Evolutionary conservation across 2,113 vertebrate species (phyloP), one percentile per base, ranked within the genome.

Genomic region (Bubo bubo): DNA sequence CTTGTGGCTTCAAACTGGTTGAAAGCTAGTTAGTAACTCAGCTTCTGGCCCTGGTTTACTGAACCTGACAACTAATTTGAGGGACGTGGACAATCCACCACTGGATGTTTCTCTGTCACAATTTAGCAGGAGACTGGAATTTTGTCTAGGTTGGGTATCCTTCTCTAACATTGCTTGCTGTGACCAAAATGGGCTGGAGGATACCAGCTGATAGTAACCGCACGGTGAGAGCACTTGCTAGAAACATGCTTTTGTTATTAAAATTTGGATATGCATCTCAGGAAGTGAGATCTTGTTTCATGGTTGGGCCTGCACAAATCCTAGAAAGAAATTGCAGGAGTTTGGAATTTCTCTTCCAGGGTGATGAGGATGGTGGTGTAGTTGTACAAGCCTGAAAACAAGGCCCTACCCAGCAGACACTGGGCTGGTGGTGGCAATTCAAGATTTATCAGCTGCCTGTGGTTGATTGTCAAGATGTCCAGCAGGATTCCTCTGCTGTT

Each of bases 381-480:
- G 79, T 84, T 92, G 66, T n/a, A 73, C 68, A 68, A 68, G 53
- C 30, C 56, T 60, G 43, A 59, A 66, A 82, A 71, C 62, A 88
- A 79, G 21, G 63, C 79, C 85, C 39, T 72, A 23, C 92, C 64
- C 79, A 92, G 34, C 63, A 94, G 82, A 75, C 50, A 30, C n/a
- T 75, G 70, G 49, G n/a, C 76, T 93, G 22, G 52, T 83, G 50
- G 76, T 95, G 53, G 87, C 96, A 90, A 77, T 95, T 96, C 91
- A 96, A 94, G 96, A 97, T 90, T 93, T 91, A 96, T 98, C 97
- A 98, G 95, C 97, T 98, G 96, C 87, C 87, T 94, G 62, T 77
- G 56, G 75, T 58, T 97, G 96, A 93, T 97, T 86, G 60, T 98
- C 97, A 98, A 97, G 97, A 98, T 97, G 94, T 97, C 97, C 97